Evolutionary conservation across 2,797 vertebrate species (phyloP).

Genomic region (Kryptopterus vitreolus): DNA sequence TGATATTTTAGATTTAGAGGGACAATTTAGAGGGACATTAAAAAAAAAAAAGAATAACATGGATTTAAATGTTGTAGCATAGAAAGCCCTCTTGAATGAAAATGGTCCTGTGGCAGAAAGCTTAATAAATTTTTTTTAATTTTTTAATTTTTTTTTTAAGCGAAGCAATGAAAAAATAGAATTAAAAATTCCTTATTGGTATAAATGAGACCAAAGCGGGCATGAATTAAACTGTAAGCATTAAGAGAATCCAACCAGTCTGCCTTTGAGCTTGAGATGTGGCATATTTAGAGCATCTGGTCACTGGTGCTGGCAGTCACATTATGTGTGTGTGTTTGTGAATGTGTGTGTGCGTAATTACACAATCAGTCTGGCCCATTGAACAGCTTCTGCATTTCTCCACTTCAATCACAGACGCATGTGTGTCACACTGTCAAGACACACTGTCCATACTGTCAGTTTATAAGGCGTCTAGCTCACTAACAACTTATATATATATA

Average conservation of each 20-base stretch:
- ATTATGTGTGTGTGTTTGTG: neutral
- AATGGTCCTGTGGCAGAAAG: neutral
- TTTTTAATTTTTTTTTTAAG: neutral
- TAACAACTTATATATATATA: neutral
- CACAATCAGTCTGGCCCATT: constrained; percentile 17
- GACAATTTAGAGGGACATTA: no score
- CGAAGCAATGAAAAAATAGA: no score
- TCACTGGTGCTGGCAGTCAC: constrained; percentile 17
- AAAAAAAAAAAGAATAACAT: no score
- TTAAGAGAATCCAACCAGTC: constrained; percentile 7
- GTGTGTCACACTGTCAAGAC: neutral
- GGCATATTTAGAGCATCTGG: constrained; percentile 32
- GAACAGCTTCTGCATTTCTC: neutral
- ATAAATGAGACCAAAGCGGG: neutral
- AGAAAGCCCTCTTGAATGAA: neutral
- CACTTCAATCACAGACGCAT: neutral
- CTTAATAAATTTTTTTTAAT: neutral
- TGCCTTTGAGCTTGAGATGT: constrained; percentile 13
- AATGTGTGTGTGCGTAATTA: neutral
- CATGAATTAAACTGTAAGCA: neutral
- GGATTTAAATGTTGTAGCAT: neutral
- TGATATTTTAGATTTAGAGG: no score
- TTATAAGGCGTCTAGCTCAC: neutral
- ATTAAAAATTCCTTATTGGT: neutral
- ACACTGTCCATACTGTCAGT: neutral